Evolutionary conservation across 2,888 invertebrate genomes (phyloP).

Genomic region (Galerucella nymphaeae): DNA sequence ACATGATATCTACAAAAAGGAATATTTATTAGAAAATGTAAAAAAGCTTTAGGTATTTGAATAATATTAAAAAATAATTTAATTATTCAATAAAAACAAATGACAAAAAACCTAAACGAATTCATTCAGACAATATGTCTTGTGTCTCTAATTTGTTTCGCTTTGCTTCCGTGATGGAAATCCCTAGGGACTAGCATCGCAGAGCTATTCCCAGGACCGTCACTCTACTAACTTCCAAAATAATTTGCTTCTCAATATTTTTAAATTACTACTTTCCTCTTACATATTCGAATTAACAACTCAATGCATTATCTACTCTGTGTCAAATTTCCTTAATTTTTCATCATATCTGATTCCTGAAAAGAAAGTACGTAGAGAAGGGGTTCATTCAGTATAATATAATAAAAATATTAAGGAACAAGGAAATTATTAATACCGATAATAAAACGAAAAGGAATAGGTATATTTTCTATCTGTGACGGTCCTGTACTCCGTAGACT

Average conservation of each 20-base stretch:
- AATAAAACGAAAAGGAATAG: neutral
- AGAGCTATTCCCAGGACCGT: neutral
- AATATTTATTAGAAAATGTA: neutral
- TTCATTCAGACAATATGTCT: slow-evolving; percentile 22
- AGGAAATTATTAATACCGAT: too few species aligned
- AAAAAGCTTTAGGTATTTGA: neutral
- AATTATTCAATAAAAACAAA: slow-evolving; percentile 16
- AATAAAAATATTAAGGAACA: too few species aligned
- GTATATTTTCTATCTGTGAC: neutral
- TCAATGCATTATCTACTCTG: too few species aligned
- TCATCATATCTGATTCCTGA: too few species aligned
- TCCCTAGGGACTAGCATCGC: neutral
- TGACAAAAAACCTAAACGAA: slow-evolving; percentile 18
- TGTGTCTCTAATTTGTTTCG: slow-evolving; percentile 8
- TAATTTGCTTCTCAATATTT: too few species aligned
- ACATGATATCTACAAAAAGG: too few species aligned
- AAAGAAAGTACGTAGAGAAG: too few species aligned
- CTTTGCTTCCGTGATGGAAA: neutral
- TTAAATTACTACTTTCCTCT: too few species aligned
- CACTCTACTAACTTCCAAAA: neutral
- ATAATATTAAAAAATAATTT: neutral
- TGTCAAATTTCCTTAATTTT: too few species aligned
- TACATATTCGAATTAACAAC: too few species aligned
- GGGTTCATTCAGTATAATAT: too few species aligned
- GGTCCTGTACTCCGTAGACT: slow-evolving; percentile 1